phyloP scores from a whole-genome alignment of 2,797 vertebrate species.

The Salmo trutta region DNA sequence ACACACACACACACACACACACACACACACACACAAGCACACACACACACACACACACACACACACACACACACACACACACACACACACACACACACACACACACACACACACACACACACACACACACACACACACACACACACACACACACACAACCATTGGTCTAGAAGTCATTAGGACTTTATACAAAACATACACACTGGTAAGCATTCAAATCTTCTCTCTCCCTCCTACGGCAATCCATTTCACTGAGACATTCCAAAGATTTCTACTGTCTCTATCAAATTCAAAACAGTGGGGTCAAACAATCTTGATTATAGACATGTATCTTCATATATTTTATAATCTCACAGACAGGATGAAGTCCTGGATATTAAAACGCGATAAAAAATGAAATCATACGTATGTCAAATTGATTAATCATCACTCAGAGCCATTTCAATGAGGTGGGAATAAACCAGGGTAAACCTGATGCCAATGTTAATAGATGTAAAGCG shows the following conservation, averaged over 20 bases:
- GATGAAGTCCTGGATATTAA: neutral
- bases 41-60: too few species aligned
- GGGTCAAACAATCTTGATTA: too few species aligned
- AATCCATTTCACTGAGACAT: neutral
- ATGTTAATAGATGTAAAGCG: slow-evolving; percentile 24
- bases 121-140: too few species aligned
- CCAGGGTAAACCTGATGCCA: slow-evolving; percentile 23
- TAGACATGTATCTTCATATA: neutral
- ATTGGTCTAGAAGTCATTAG: too few species aligned
- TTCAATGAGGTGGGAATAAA: slow-evolving; percentile 30
- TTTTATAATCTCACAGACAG: neutral
- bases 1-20: too few species aligned
- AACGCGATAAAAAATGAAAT: slow-evolving; percentile 17
- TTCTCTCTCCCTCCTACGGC: neutral
- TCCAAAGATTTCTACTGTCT: neutral
- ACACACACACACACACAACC: too few species aligned
- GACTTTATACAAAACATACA: neutral
- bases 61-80: too few species aligned
- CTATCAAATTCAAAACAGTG: too few species aligned
- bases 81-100: too few species aligned
- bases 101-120: too few species aligned
- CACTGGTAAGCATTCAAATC: neutral
- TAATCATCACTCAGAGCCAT: slow-evolving; percentile 34
- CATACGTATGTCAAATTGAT: slow-evolving; percentile 23
- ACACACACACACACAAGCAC: too few species aligned